These are phyloP conservation scores for Drosophila yooni DNA, from an alignment of 2,888 invertebrate species.

Conservation along the genomic window DNA sequence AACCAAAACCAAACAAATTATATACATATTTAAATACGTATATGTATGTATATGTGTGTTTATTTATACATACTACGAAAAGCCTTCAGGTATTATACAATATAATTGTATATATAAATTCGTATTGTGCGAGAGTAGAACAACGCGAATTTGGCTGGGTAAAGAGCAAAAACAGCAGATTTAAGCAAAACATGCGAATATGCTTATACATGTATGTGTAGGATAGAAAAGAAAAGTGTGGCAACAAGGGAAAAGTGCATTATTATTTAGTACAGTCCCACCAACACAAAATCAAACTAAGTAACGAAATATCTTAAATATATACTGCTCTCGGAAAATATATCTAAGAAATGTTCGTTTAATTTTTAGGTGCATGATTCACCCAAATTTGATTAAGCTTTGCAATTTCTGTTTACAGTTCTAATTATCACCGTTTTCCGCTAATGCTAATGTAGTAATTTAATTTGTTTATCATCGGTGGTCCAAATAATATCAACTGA, in stretches of 20 bases:
- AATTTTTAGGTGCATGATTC: not conserved
- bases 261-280: not conserved
- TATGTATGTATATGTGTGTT: not conserved
- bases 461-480: not conserved
- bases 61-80: conserved; percentile 11
- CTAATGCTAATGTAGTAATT: not conserved
- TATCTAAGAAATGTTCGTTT: not conserved
- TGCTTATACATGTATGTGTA: not conserved
- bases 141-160: conserved; percentile 10
- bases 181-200: conserved; percentile 27
- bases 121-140: not conserved
- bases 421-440: not conserved
- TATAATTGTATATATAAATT: conserved; percentile 6
- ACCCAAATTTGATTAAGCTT: not conserved
- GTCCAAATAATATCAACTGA: not conserved
- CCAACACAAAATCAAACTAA: not conserved
- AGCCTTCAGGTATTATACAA: conserved; percentile 42
- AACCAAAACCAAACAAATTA: conserved; percentile 8
- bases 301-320: not conserved
- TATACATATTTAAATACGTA: not conserved
- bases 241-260: not conserved
- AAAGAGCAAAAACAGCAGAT: conserved; percentile 11
- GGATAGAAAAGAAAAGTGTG: not conserved
- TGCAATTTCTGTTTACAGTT: not conserved
- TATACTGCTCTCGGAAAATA: not conserved